These are phyloP conservation scores for Cantharis lateralis DNA, from an alignment of 2,888 invertebrate species.

Conservation along the genomic window DNA sequence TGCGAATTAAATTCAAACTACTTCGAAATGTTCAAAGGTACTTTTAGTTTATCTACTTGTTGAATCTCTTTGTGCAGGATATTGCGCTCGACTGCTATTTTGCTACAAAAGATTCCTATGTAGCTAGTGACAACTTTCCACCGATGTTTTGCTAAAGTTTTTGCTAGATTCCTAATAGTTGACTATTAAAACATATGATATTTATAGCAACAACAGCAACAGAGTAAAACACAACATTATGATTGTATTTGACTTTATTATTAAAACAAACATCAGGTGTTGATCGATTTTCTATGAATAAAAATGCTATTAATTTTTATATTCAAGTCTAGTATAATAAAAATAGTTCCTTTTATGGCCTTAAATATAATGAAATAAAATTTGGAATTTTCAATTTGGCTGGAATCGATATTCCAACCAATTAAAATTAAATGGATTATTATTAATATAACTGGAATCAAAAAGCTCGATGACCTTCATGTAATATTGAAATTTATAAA, in stretches of 20 bases:
- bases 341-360: neutral
- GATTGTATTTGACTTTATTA: neutral
- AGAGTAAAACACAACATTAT: neutral
- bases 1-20: neutral
- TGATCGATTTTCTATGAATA: neutral
- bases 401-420: neutral
- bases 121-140: neutral
- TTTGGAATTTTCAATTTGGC: neutral
- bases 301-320: too few relatives aligned
- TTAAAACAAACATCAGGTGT: neutral
- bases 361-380: neutral
- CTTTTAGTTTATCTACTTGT: neutral
- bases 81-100: neutral
- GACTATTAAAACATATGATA: neutral
- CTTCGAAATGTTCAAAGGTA: neutral
- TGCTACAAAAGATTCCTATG: neutral
- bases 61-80: neutral
- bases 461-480: neutral
- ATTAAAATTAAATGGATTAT: neutral
- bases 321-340: too few relatives aligned
- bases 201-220: too few relatives aligned
- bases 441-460: neutral
- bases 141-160: neutral
- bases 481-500: constrained; percentile 7
- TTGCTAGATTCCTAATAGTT: neutral